phyloP scores from a whole-genome alignment of 2,113 vertebrate species.

The Alosa alosa region DNA sequence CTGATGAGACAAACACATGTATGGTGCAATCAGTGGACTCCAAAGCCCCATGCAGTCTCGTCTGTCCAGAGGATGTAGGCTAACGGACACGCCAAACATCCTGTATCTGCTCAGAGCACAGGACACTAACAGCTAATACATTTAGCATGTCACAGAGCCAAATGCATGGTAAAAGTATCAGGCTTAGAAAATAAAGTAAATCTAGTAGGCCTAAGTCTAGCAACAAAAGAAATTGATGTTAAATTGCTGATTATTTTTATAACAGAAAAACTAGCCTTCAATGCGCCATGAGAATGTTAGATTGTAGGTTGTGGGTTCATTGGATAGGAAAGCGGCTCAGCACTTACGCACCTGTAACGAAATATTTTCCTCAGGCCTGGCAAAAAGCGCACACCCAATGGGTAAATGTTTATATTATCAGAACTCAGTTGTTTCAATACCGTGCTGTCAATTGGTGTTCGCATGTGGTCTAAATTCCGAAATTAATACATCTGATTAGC shows the following conservation, averaged over 20 bases:
- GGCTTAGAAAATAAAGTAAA: not conserved
- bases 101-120: not conserved
- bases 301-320: not conserved
- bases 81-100: not conserved
- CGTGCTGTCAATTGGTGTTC: not conserved
- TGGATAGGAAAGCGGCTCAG: not conserved
- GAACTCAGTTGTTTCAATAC: not conserved
- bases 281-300: not conserved
- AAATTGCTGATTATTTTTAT: not conserved
- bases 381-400: not conserved
- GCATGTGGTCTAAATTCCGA: not conserved
- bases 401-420: not conserved
- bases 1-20: constrained; percentile 14
- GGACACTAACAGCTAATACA: not conserved
- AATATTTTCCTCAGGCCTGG: too few relatives aligned
- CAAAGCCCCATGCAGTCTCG: not conserved
- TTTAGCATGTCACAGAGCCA: not conserved
- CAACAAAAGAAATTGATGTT: too few relatives aligned
- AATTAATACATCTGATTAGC: not conserved
- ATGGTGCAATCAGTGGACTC: not conserved
- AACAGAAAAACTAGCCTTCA: not conserved
- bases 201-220: not conserved
- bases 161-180: not conserved
- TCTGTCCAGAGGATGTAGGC: not conserved
- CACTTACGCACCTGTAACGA: too few relatives aligned